Percentiles rank a stretch among this genome's conserved stretches.
phyloP scores from a whole-genome alignment of 2,888 invertebrate species.

The Idaea straminata region DNA sequence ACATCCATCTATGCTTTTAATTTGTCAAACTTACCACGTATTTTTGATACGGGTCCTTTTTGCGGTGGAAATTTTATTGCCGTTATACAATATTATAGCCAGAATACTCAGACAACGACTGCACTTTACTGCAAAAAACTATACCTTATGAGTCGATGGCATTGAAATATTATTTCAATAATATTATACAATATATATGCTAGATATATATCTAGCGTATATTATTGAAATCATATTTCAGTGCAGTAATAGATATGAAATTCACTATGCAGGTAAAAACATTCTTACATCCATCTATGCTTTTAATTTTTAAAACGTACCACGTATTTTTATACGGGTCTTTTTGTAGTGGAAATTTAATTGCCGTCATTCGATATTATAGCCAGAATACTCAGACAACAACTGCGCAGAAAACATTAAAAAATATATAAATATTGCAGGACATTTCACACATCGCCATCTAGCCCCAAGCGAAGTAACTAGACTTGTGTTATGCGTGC shows the following conservation, averaged over 20 bases:
- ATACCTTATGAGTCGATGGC: no score
- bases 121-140: slow-evolving; percentile 18
- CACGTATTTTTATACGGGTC: slow-evolving; percentile 52
- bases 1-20: slow-evolving; percentile 41
- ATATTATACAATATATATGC: no score
- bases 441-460: no score
- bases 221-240: no score
- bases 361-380: slow-evolving; percentile 37
- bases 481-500: no score
- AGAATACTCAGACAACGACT: slow-evolving; percentile 17
- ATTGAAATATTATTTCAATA: no score
- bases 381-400: slow-evolving; percentile 14
- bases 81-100: slow-evolving; percentile 31
- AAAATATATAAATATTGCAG: no score
- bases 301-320: slow-evolving; percentile 52
- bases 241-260: no score
- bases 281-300: slow-evolving; percentile 42
- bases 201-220: no score
- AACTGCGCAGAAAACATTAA: no score
- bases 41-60: slow-evolving; percentile 36
- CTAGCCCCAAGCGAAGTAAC: no score
- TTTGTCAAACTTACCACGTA: slow-evolving; percentile 62
- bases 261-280: slow-evolving; percentile 50
- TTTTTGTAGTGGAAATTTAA: slow-evolving; percentile 54
- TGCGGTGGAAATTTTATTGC: slow-evolving; percentile 56